Evolutionary conservation across 2,113 vertebrate genomes (phyloP).

Genomic region (Tragulus kanchil): DNA sequence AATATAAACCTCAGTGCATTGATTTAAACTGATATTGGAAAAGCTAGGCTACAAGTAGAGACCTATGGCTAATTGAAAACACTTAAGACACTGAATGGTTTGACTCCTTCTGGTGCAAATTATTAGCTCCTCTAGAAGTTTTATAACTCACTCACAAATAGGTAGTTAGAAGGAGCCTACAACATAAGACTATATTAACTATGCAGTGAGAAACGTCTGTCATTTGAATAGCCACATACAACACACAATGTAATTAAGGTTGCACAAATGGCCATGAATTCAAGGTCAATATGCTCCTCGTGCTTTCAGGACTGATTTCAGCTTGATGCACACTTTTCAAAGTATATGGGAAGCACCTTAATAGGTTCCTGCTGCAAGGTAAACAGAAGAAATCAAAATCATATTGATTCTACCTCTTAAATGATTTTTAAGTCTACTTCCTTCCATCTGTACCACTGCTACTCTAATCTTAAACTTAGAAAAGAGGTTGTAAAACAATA

Average conservation of each 20-base stretch:
- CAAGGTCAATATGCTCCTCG: background rate
- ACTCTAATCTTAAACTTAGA: background rate
- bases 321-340: background rate
- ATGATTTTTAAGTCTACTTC: background rate
- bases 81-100: slow-evolving; percentile 41
- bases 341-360: background rate
- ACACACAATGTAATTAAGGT: slow-evolving; percentile 25
- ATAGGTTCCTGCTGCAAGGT: background rate
- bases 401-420: background rate
- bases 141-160: background rate
- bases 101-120: slow-evolving; percentile 31
- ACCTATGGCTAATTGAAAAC: slow-evolving; percentile 5
- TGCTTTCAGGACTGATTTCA: background rate
- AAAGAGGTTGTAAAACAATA: background rate
- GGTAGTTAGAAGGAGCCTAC: background rate
- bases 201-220: background rate
- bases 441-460: background rate
- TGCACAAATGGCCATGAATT: background rate
- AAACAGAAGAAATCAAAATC: background rate
- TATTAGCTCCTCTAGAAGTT: background rate
- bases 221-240: slow-evolving; percentile 13
- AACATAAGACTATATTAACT: background rate
- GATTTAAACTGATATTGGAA: background rate
- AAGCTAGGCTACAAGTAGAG: background rate
- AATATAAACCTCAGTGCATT: background rate